Evolutionary conservation across 2,113 vertebrate genomes (phyloP).

Genomic region (Tricholaema leucomelas): DNA sequence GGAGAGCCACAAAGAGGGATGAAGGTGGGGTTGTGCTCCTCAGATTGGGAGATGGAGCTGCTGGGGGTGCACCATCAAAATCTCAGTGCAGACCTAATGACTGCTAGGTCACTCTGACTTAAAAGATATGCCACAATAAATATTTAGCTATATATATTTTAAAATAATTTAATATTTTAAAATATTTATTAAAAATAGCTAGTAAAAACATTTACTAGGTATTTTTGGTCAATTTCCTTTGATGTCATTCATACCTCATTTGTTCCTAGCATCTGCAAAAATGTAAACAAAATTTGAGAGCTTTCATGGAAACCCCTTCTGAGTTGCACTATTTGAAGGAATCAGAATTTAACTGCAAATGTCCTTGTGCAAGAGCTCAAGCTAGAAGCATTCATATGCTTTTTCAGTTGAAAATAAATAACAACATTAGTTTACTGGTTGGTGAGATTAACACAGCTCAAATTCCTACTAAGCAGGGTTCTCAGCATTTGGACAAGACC

Average conservation of each 20-base stretch:
- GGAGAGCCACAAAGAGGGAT: background rate
- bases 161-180: background rate
- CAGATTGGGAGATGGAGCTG: background rate
- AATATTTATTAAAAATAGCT: background rate
- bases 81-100: background rate
- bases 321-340: background rate
- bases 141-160: background rate
- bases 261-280: background rate
- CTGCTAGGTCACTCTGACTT: background rate
- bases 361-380: background rate
- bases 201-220: background rate
- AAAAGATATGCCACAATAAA: background rate
- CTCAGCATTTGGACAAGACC: background rate
- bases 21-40: background rate
- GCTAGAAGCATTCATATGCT: background rate
- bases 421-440: background rate
- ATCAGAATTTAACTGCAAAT: background rate
- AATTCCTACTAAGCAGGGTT: background rate
- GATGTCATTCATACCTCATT: background rate
- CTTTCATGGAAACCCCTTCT: background rate
- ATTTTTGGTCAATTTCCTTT: constrained; percentile 2
- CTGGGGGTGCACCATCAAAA: background rate
- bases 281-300: background rate
- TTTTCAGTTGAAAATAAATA: background rate
- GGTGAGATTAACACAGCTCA: background rate